phyloP scores from a whole-genome alignment of 2,797 vertebrate genomes.

The Phaenicophaeus curvirostris region DNA sequence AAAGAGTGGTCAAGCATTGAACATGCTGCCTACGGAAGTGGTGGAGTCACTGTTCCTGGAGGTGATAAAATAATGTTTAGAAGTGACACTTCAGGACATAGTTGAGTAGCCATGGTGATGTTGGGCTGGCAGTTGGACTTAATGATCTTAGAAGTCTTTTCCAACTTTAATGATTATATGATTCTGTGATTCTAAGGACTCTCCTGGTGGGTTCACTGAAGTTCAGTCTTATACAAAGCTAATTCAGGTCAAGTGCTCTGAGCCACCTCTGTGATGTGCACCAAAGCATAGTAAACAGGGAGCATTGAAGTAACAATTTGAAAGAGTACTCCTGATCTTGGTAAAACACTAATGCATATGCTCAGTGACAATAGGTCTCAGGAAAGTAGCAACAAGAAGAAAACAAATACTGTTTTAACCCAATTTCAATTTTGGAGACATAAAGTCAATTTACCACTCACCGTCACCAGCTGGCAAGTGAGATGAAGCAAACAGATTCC shows the following conservation, averaged over 20 bases:
- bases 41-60: no score
- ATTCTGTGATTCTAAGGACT: neutral
- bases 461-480: neutral
- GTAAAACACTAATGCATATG: neutral
- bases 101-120: no score
- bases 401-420: neutral
- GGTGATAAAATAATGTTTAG: no score
- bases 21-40: no score
- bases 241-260: neutral
- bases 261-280: neutral
- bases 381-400: neutral
- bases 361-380: neutral
- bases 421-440: neutral
- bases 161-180: no score
- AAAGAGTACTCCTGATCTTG: neutral
- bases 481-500: neutral
- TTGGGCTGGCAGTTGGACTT: no score
- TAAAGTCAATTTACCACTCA: constrained; percentile 1
- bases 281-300: neutral
- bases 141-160: no score
- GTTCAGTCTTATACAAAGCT: neutral
- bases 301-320: neutral
- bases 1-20: no score
- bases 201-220: neutral
- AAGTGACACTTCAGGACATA: no score